Conservation (phyloP, 2,888 invertebrate genomes). For the Deladenus siricidicola region DNA sequence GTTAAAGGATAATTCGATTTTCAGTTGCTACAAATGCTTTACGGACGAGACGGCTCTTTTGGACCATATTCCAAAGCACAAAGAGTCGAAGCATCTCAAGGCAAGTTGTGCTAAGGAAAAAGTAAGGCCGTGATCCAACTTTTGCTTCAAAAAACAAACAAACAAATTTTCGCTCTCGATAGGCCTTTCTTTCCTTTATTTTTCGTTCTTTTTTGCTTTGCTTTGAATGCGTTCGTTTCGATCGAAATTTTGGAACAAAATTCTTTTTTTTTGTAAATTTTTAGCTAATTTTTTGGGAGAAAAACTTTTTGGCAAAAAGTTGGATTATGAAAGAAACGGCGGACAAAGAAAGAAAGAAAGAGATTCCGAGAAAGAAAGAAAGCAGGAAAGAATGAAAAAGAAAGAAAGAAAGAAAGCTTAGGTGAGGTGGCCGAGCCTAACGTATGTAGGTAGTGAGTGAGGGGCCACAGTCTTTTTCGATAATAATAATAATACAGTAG, state of each 20-base stretch:
- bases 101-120: conserved; percentile 27
- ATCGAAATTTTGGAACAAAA: not conserved
- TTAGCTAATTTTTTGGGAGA: no score
- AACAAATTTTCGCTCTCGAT: not conserved
- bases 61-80: conserved; percentile 99
- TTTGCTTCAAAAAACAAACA: not conserved
- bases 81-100: conserved; percentile 96
- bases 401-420: no score
- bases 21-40: conserved; percentile 91
- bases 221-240: not conserved
- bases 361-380: not conserved
- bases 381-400: not conserved
- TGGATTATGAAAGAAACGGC: not conserved
- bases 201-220: not conserved
- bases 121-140: conserved; percentile 11
- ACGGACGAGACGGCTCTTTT: conserved; percentile 89
- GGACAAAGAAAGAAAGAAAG: not conserved
- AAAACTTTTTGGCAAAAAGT: not conserved
- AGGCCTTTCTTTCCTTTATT: no score
- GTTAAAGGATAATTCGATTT: no score
- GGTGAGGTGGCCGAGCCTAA: no score
- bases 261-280: not conserved
- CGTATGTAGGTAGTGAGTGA: no score
- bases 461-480: no score
- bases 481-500: no score